Evolutionary conservation across 2,888 invertebrate genomes (phyloP), one percentile per base, ranked within the genome.

Genomic region (Yponomeuta plumbellus): DNA sequence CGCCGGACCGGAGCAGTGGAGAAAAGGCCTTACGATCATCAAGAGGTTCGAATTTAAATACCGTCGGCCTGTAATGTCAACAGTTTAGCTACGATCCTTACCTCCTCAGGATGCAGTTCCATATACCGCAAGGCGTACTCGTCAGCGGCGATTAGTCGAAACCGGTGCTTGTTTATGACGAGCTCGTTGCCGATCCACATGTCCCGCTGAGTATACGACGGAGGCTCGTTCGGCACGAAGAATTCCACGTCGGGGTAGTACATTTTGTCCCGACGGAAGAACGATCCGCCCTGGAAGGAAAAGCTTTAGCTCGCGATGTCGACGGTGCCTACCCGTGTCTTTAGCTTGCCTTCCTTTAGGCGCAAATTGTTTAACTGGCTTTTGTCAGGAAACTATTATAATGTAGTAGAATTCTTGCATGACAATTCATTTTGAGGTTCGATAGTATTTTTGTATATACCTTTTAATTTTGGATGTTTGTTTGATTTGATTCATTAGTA

Each of bases 91-190:
- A 11, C 17, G 34, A 6, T 34, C 34, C 34, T 10, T 52, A 96
- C 97, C 92, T 96, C 93, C 67, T 93, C 85, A 67, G 93, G 88
- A 82, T 97, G 92, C 10, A 94, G 78, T 82, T 98, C 98, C 97
- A 98, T 95, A 77, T 96, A 98, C 61, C 95, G 92, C 65, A 97
- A 84, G 0, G 97, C 96, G 77, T 96, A 98, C 76, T 96, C 95
- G 80, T 98, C 98, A 1, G 97, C 97, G 1, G 94, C 94, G 0
- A 94, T 90, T 40, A 98, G 90, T 64, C 95, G 88, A 81, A 98
- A 98, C 63, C 94, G 84, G 76, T 96, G 97, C 71, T 94, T 94
- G 78, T 95, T 95, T 21, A 98, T 92, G 58, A 94, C 94, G 61
- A 98, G 76, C 61, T 93, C 93, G 23, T 96, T 95, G 1, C 98